Conservation (phyloP, 2,113 vertebrate genomes). For the Chaetura pelagica region DNA sequence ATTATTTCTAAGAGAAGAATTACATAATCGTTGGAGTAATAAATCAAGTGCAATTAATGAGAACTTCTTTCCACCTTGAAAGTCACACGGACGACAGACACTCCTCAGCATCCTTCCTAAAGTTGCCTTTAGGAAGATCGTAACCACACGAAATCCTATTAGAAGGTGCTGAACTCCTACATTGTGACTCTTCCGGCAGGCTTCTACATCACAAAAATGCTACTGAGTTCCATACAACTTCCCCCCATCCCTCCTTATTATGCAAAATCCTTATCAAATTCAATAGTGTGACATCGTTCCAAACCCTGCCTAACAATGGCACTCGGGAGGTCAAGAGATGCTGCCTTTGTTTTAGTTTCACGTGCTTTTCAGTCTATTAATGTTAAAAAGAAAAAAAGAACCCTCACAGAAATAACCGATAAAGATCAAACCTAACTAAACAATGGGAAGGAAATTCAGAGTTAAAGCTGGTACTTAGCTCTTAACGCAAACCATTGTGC, state of each 20-base stretch:
- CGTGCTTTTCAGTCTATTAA: slow-evolving; percentile 22
- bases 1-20: background rate
- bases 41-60: background rate
- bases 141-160: slow-evolving; percentile 25
- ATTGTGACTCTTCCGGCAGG: slow-evolving; percentile 27
- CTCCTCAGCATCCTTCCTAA: background rate
- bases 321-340: slow-evolving; percentile 15
- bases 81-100: background rate
- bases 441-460: slow-evolving; percentile 66
- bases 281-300: slow-evolving; percentile 14
- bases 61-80: background rate
- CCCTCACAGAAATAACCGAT: slow-evolving; percentile 48
- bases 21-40: background rate
- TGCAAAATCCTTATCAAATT: slow-evolving; percentile 48
- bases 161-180: slow-evolving; percentile 53
- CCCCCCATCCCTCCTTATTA: slow-evolving; percentile 5
- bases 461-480: slow-evolving; percentile 3
- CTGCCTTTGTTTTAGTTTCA: slow-evolving; percentile 55
- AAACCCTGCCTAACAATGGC: slow-evolving; percentile 44
- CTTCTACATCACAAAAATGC: slow-evolving; percentile 67
- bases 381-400: background rate
- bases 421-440: slow-evolving; percentile 47
- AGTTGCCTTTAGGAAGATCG: background rate
- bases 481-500: background rate
- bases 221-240: slow-evolving; percentile 32